Conservation (phyloP, 2,113 vertebrate species). For the Aldabrachelys gigantea region DNA sequence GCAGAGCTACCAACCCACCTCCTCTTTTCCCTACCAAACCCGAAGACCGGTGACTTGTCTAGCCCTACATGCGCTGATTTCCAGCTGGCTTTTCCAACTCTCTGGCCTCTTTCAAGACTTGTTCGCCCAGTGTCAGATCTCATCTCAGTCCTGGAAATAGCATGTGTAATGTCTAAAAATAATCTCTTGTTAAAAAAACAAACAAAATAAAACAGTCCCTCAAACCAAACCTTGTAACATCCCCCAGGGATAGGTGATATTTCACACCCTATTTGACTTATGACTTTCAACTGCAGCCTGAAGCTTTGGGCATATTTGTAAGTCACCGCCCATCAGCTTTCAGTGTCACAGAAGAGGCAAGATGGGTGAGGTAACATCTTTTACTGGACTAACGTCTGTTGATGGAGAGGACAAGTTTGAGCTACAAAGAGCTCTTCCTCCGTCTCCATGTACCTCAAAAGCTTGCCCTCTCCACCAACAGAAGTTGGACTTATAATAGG, state of each 20-base stretch:
- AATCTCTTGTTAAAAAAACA: background rate
- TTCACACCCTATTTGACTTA: background rate
- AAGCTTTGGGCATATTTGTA: background rate
- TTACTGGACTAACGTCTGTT: background rate
- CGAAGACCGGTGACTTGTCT: background rate
- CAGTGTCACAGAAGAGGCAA: background rate
- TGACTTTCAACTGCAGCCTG: background rate
- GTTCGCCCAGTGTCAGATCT: background rate
- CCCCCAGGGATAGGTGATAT: background rate
- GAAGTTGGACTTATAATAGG: background rate
- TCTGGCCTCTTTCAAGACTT: background rate
- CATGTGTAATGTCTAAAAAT: background rate
- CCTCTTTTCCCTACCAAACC: background rate
- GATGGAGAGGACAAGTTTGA: background rate
- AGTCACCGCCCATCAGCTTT: background rate
- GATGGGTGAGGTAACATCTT: background rate
- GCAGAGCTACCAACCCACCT: background rate
- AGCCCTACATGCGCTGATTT: background rate
- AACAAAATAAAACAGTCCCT: background rate
- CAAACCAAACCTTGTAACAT: background rate
- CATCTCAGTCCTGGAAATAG: background rate
- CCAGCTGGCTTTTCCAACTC: background rate
- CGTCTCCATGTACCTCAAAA: background rate
- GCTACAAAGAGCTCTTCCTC: background rate
- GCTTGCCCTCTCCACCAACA: background rate